These are phyloP conservation scores for Sisyra nigra DNA, from an alignment of 2,888 invertebrate species.

Conservation along the genomic window DNA sequence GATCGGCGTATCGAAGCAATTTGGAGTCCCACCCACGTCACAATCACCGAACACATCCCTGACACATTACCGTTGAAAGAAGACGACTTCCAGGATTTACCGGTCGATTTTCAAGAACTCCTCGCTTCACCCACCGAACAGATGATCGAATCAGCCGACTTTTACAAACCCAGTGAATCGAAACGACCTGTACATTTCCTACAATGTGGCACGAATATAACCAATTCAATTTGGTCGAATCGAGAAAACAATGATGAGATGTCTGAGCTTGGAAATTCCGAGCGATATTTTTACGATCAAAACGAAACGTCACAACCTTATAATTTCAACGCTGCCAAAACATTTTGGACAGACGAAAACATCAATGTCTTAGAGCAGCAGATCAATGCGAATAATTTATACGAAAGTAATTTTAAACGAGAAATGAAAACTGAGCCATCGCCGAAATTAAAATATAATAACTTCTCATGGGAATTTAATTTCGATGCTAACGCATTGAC, in stretches of 20 bases:
- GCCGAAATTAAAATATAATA: too few species aligned
- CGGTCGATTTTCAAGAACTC: constrained; percentile 41
- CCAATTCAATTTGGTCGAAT: constrained; percentile 34
- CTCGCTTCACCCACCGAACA: constrained; percentile 39
- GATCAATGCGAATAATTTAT: constrained; percentile 11
- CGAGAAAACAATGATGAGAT: constrained; percentile 4
- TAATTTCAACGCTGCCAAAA: constrained; percentile 2
- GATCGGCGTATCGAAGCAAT: constrained; percentile 50
- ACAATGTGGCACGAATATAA: constrained; percentile 32
- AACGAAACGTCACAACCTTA: background rate
- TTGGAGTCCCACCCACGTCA: constrained; percentile 30
- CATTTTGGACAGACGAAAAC: constrained; percentile 6
- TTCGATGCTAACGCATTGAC: too few species aligned
- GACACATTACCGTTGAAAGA: constrained; percentile 18
- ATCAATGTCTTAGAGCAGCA: constrained; percentile 7
- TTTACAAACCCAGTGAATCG: constrained; percentile 17
- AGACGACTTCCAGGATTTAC: constrained; percentile 40
- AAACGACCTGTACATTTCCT: constrained; percentile 18
- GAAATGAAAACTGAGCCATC: too few species aligned
- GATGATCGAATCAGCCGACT: constrained; percentile 18
- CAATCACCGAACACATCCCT: constrained; percentile 14
- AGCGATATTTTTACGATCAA: constrained; percentile 10
- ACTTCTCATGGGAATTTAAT: too few species aligned
- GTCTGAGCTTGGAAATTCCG: background rate
- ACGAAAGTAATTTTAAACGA: background rate